Evolutionary conservation across 2,888 invertebrate genomes (phyloP).

Genomic region (Papilio gigon): DNA sequence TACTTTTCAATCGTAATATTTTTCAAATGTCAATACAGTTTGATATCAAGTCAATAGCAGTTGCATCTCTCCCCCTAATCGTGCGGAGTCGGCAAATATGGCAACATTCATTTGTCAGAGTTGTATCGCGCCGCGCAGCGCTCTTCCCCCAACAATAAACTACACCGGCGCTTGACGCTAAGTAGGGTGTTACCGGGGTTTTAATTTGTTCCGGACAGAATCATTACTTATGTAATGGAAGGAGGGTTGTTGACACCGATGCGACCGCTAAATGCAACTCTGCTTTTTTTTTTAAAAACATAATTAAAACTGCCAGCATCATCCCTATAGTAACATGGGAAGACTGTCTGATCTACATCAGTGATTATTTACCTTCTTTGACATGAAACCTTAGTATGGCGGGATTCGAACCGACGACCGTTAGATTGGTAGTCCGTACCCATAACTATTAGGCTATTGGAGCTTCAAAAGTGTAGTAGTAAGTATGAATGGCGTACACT

Average conservation of each 20-base stretch:
- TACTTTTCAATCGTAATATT: background rate
- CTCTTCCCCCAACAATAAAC: conserved; percentile 41
- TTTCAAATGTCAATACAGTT: background rate
- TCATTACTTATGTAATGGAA: conserved; percentile 37
- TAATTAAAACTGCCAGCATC: too few relatives aligned
- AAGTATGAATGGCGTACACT: too few relatives aligned
- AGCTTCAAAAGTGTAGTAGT: too few relatives aligned
- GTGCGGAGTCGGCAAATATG: conserved; percentile 37
- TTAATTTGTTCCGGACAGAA: conserved; percentile 35
- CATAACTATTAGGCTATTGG: too few relatives aligned
- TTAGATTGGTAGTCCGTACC: too few relatives aligned
- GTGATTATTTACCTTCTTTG: too few relatives aligned
- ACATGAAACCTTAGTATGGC: too few relatives aligned
- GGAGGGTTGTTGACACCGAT: conserved; percentile 17
- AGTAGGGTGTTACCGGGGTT: conserved; percentile 41
- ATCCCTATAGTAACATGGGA: too few relatives aligned
- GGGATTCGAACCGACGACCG: too few relatives aligned
- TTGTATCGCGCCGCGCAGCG: conserved; percentile 33
- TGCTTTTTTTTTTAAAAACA: background rate
- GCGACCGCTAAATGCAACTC: conserved; percentile 4
- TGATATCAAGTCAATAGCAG: conserved; percentile 9
- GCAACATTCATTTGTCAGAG: conserved; percentile 38
- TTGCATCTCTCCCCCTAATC: conserved; percentile 30
- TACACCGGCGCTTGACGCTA: conserved; percentile 36
- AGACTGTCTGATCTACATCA: too few relatives aligned